phyloP scores from a whole-genome alignment of 2,888 invertebrate genomes.

The Agrochola litura region DNA sequence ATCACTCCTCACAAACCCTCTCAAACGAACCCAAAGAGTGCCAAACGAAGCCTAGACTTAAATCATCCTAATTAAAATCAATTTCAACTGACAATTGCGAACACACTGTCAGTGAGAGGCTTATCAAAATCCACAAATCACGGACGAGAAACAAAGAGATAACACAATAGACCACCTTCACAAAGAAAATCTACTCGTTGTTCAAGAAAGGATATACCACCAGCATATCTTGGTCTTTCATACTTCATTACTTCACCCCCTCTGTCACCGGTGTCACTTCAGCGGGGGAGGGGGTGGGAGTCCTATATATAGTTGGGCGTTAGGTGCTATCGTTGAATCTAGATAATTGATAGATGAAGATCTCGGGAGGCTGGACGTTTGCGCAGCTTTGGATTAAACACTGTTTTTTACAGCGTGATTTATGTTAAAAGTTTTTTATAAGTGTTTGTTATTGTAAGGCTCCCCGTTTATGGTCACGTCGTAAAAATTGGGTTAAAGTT shows the following conservation, averaged over 20 bases:
- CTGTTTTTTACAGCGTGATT: conserved; percentile 31
- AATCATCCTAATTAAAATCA: conserved; percentile 73
- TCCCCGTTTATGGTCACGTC: not conserved
- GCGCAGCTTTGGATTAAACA: conserved; percentile 26
- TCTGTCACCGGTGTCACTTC: conserved; percentile 29
- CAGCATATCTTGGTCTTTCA: conserved; percentile 69
- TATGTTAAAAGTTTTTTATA: conserved; percentile 24
- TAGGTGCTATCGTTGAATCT: conserved; percentile 63
- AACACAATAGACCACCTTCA: conserved; percentile 74
- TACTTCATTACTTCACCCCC: conserved; percentile 66
- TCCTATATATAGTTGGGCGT: conserved; percentile 41
- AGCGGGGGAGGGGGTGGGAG: conserved; percentile 10
- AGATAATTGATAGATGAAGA: conserved; percentile 79
- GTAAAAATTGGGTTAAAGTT: not conserved
- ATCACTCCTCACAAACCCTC: conserved; percentile 33
- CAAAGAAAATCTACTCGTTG: conserved; percentile 76
- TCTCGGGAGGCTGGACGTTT: conserved; percentile 66
- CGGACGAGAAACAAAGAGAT: conserved; percentile 64
- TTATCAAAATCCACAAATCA: conserved; percentile 79
- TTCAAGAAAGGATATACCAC: conserved; percentile 71
- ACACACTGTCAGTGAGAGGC: conserved; percentile 67
- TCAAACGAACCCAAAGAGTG: conserved; percentile 43
- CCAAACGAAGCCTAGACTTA: conserved; percentile 54
- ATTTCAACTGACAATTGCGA: conserved; percentile 67
- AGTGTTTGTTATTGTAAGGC: conserved; percentile 10